Evolutionary conservation across 1,140 invertebrate genomes (phyloP).

Genomic region (Bemisia tabaci): DNA sequence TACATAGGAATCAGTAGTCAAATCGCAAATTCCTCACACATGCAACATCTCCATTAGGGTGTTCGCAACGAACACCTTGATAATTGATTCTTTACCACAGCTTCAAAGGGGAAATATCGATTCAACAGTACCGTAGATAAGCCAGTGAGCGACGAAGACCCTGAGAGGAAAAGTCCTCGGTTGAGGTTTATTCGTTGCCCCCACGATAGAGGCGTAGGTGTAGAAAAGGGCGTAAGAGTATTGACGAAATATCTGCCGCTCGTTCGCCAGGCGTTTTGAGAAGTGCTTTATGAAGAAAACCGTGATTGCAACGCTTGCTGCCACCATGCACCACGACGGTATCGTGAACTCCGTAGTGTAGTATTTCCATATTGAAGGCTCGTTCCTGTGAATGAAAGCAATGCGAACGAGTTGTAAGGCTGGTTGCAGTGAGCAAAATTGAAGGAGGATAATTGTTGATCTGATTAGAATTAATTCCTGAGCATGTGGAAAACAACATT

Average conservation of each 20-base stretch:
- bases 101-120: too few relatives aligned
- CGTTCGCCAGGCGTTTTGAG: background rate
- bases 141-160: conserved; percentile 19
- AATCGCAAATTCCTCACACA: too few relatives aligned
- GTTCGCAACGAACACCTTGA: too few relatives aligned
- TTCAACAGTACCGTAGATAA: conserved; percentile 21
- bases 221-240: conserved; percentile 13
- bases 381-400: too few relatives aligned
- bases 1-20: too few relatives aligned
- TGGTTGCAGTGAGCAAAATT: too few relatives aligned
- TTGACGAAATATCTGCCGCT: conserved; percentile 6
- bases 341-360: conserved; percentile 21
- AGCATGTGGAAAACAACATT: too few relatives aligned
- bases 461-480: too few relatives aligned
- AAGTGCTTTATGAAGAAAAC: conserved; percentile 10
- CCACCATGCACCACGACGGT: conserved; percentile 9
- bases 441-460: too few relatives aligned
- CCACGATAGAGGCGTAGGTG: conserved; percentile 17
- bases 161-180: conserved; percentile 12
- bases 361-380: conserved; percentile 21
- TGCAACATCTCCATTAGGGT: too few relatives aligned
- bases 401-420: too few relatives aligned
- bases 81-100: too few relatives aligned
- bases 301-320: conserved; percentile 11
- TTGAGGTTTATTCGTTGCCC: conserved; percentile 14